Conservation (phyloP, 2,113 vertebrate species). For the Engraulis encrasicolus region DNA sequence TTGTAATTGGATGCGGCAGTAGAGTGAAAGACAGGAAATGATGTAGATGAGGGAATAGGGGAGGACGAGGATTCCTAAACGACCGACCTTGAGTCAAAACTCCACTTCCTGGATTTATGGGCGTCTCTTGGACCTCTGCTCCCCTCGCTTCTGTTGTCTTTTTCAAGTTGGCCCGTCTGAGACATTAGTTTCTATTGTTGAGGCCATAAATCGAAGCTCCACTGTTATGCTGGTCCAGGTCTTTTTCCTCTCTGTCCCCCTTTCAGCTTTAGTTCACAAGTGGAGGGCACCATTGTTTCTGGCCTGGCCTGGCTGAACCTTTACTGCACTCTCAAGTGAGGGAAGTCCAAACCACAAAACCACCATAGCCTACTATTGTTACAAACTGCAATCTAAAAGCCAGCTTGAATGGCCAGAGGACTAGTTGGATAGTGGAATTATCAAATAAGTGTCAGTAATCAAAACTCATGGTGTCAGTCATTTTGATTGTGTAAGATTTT, state of each 20-base stretch:
- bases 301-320: not conserved
- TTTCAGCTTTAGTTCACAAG: not conserved
- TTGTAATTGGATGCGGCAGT: too few species aligned
- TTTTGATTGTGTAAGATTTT: too few species aligned
- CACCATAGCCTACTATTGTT: not conserved
- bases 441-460: too few species aligned
- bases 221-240: not conserved
- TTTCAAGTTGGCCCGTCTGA: not conserved
- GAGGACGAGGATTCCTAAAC: too few species aligned
- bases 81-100: too few species aligned
- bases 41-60: too few species aligned
- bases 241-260: not conserved
- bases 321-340: not conserved
- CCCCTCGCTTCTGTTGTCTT: not conserved
- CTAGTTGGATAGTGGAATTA: too few species aligned
- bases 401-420: not conserved
- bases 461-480: too few species aligned
- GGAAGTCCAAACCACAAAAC: conserved; percentile 6
- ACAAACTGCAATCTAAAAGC: not conserved
- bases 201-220: not conserved
- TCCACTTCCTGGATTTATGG: too few species aligned
- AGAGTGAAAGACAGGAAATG: too few species aligned
- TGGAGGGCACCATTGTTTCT: not conserved
- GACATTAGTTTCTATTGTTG: not conserved
- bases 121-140: too few species aligned